phyloP scores from a whole-genome alignment of 2,888 invertebrate species.

The Agrochola lychnidis region DNA sequence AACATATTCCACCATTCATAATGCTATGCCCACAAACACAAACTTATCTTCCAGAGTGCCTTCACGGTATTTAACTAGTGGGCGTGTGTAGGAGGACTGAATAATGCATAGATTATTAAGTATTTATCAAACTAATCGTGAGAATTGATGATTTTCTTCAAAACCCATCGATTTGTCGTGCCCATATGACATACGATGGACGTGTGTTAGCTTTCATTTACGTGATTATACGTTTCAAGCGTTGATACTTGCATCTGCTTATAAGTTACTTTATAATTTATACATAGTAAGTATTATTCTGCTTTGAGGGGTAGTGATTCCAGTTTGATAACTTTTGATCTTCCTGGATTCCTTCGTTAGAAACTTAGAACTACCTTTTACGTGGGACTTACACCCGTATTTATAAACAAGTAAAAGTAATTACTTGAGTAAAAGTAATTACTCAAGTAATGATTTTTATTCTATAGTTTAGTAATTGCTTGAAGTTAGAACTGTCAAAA shows the following conservation, averaged over 20 bases:
- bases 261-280: neutral
- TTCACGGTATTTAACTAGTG: constrained; percentile 44
- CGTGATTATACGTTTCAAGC: constrained; percentile 13
- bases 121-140: constrained; percentile 64
- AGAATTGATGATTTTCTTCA: constrained; percentile 62
- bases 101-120: constrained; percentile 61
- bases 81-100: constrained; percentile 63
- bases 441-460: no score
- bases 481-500: no score
- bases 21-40: constrained; percentile 29
- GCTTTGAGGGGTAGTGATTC: neutral
- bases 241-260: neutral
- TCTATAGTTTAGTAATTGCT: no score
- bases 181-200: constrained; percentile 40
- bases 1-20: neutral
- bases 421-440: no score
- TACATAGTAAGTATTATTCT: neutral
- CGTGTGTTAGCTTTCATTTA: constrained; percentile 51
- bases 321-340: neutral
- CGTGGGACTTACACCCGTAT: neutral
- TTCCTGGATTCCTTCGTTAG: neutral
- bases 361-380: neutral
- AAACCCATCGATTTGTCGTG: constrained; percentile 54
- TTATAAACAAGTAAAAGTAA: no score
- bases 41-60: constrained; percentile 28